Evolutionary conservation across 2,113 vertebrate genomes (phyloP).

Genomic region (Manacus vitellinus): DNA sequence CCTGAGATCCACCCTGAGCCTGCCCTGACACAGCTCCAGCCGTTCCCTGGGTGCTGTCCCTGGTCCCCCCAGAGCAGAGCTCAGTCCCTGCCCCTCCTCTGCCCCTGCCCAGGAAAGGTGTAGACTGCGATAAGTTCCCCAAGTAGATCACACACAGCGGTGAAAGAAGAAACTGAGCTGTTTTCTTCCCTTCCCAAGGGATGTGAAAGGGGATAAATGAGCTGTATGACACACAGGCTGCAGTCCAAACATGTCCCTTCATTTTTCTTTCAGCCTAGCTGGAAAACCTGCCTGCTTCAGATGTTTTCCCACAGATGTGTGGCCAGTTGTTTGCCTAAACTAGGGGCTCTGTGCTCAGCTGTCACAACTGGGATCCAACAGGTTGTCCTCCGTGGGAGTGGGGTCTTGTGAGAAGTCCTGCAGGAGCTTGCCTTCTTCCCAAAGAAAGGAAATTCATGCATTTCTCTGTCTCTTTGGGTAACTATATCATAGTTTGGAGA

Average conservation of each 20-base stretch:
- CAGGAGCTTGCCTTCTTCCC: neutral
- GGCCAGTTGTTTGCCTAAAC: accelerated
- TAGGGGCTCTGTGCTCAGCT: neutral
- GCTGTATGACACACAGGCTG: neutral
- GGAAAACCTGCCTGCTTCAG: neutral
- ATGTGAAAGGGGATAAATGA: neutral
- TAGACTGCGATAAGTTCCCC: neutral
- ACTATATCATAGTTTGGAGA: accelerated
- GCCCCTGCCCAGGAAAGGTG: neutral
- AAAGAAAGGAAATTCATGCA: neutral
- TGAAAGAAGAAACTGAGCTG: neutral
- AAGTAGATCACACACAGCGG: accelerated
- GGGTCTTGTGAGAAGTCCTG: neutral
- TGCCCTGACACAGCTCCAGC: neutral
- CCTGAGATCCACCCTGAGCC: neutral
- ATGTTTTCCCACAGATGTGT: accelerated
- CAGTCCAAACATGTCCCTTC: neutral
- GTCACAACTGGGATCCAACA: neutral
- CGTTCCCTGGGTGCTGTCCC: neutral
- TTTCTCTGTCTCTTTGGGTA: neutral
- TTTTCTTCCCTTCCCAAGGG: neutral
- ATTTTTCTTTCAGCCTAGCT: neutral
- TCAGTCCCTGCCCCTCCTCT: neutral
- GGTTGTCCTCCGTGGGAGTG: neutral
- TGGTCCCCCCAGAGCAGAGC: neutral